Percentiles rank a stretch among this genome's conserved stretches.
Evolutionary conservation across 2,888 invertebrate genomes (phyloP).

Genomic region (Parochlus steinenii): DNA sequence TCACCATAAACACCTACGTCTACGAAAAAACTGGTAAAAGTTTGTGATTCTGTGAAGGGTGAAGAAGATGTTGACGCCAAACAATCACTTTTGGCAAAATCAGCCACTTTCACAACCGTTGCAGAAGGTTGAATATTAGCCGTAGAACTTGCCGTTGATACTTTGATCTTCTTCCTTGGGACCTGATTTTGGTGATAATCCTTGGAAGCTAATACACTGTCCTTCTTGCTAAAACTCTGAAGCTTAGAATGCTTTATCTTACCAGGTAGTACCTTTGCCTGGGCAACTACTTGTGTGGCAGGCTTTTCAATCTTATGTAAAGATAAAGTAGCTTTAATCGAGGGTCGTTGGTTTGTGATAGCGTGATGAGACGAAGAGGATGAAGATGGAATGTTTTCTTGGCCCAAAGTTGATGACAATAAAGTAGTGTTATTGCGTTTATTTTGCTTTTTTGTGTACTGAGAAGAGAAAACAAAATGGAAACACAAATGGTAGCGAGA

Average conservation of each 20-base stretch:
- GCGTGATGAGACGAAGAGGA: conserved; percentile 2
- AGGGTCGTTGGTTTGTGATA: conserved; percentile 8
- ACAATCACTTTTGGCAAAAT: conserved; percentile 1
- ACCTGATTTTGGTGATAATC: conserved; percentile 7
- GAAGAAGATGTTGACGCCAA: background rate
- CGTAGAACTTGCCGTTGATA: conserved; percentile 1
- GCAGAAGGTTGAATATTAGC: background rate
- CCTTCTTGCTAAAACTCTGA: conserved; percentile 7
- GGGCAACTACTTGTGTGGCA: background rate
- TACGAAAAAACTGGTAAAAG: background rate
- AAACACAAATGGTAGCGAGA: too few relatives aligned
- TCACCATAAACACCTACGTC: background rate
- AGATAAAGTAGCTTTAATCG: background rate
- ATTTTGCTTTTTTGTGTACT: too few relatives aligned
- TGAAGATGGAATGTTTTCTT: too few relatives aligned
- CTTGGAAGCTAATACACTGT: conserved; percentile 1
- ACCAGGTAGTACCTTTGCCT: background rate
- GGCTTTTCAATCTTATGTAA: too few relatives aligned
- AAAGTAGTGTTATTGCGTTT: too few relatives aligned
- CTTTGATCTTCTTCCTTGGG: conserved; percentile 10
- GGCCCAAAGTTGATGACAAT: too few relatives aligned
- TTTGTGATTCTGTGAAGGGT: background rate
- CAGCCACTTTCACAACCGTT: background rate
- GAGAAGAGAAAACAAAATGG: too few relatives aligned
- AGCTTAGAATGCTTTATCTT: conserved; percentile 3